Base-by-base conservation (phyloP, 2,797 vertebrate genomes). In the Pelobates cultripes region DNA sequence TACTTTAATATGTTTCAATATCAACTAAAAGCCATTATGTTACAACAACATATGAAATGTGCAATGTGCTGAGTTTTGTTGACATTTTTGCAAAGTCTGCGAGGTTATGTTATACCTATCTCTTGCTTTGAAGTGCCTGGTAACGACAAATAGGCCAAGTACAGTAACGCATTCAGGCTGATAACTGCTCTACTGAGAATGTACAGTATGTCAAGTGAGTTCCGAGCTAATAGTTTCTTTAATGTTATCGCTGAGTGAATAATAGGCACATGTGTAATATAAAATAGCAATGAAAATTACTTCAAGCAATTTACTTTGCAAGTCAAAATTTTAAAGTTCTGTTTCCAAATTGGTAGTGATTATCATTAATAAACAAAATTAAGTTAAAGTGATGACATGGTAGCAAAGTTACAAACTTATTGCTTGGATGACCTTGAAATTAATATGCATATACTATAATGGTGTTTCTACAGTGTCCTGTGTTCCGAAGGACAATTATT, bases 201-300 rank as follows among this genome's bases (percentile, higher is more conserved):
- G 42, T 75, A 75, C 73, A 45, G 55, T 60, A 60, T 43, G 70
- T 74, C 14, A 42, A 28, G 40, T 14, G 5, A 15, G 55, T 43
- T 74, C 40, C 53, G 6, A 74, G 60, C 42, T 63, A 75, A 64
- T 64, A 43, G 51, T n/a, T 64, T 45, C 43, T 43, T 42, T 75
- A 75, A 75, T 64, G 41, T 44, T 28, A 44, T 43, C 8, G 73
- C 8, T 75, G 73, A 75, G 55, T 64, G 73, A 75, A 63, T 75
- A n/a, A 43, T 75, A 15, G 2, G 15, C 45, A 14, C 73, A 75
- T 55, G 41, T 63, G 73, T 55, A 60, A 28, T 28, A 28, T 28
- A 28, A 28, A 28, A 28, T 28, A 28, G 28, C 28, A 28, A 75
- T 63, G 43, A 45, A 60, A 64, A 75, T 63, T 42, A 63, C 57